phyloP scores from a whole-genome alignment of 2,797 vertebrate genomes.

The Steatocranus sp. region DNA sequence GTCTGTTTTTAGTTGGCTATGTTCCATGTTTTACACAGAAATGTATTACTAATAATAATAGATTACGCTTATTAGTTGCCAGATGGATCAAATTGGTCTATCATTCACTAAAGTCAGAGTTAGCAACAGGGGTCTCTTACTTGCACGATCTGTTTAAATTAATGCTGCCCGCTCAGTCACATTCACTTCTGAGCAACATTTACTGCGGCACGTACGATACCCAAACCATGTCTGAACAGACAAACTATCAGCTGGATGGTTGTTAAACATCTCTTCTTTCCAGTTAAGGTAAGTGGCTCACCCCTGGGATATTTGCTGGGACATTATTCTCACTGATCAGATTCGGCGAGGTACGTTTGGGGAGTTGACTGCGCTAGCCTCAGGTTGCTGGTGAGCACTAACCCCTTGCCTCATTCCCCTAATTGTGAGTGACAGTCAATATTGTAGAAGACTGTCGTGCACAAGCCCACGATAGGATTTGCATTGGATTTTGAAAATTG shows the following conservation, averaged over 20 bases:
- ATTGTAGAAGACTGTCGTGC: conserved; percentile 62
- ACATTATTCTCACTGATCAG: conserved; percentile 79
- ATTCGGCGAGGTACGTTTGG: conserved; percentile 67
- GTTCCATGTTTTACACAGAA: conserved; percentile 25
- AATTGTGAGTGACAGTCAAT: conserved; percentile 80
- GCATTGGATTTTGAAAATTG: conserved; percentile 79
- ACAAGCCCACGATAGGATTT: conserved; percentile 72
- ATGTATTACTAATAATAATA: conserved; percentile 58
- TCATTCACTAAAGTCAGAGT: conserved; percentile 57
- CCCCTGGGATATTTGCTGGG: conserved; percentile 73
- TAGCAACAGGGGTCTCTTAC: conserved; percentile 52
- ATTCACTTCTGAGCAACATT: conserved; percentile 51
- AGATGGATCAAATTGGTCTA: conserved; percentile 58
- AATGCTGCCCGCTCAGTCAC: conserved; percentile 34
- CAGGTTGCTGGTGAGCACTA: conserved; percentile 66
- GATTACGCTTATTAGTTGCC: conserved; percentile 50
- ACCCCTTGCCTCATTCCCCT: conserved; percentile 59
- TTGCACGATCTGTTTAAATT: conserved; percentile 48
- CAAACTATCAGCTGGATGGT: conserved; percentile 57
- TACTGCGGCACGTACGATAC: conserved; percentile 51
- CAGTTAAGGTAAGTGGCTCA: conserved; percentile 74
- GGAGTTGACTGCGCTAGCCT: conserved; percentile 59
- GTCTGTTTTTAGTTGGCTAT: not conserved
- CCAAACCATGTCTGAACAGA: conserved; percentile 45
- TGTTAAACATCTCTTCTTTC: conserved; percentile 73